Evolutionary conservation across 2,888 invertebrate genomes (phyloP).

Genomic region (Mimachlamys varia): DNA sequence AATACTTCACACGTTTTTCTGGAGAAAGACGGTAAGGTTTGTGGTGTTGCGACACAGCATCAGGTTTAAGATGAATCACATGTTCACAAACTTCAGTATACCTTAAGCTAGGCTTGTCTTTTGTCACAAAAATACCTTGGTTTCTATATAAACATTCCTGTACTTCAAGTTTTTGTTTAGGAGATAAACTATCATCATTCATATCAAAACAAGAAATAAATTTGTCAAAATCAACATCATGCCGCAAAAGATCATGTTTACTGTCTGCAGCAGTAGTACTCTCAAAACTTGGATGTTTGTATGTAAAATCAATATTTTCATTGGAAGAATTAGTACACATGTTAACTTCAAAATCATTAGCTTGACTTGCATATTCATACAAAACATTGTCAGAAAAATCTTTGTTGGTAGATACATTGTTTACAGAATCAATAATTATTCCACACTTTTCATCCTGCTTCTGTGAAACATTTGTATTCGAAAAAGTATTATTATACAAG

Average conservation of each 20-base stretch:
- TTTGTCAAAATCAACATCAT: neutral
- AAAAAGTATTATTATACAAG: neutral
- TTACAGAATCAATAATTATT: conserved; percentile 35
- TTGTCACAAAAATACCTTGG: conserved; percentile 38
- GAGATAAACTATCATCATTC: neutral
- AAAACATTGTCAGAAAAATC: neutral
- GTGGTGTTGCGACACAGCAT: conserved; percentile 43
- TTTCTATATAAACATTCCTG: neutral
- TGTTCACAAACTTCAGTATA: conserved; percentile 44
- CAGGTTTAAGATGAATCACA: conserved; percentile 44
- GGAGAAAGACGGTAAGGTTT: no score
- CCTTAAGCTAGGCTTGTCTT: conserved; percentile 40
- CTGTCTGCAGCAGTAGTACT: neutral
- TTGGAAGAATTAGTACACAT: no score
- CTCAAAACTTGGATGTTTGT: neutral
- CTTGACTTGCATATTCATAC: neutral
- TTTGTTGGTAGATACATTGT: neutral
- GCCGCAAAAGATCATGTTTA: no score
- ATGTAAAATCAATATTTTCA: neutral
- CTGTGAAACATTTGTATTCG: no score
- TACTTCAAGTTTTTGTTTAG: conserved; percentile 34
- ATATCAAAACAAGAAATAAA: conserved; percentile 39
- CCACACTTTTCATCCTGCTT: neutral
- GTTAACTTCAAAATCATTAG: neutral
- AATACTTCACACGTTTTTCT: conserved; percentile 49